Base-by-base conservation (phyloP, 2,797 vertebrate species). In the Neosilurus hyrtlii region DNA sequence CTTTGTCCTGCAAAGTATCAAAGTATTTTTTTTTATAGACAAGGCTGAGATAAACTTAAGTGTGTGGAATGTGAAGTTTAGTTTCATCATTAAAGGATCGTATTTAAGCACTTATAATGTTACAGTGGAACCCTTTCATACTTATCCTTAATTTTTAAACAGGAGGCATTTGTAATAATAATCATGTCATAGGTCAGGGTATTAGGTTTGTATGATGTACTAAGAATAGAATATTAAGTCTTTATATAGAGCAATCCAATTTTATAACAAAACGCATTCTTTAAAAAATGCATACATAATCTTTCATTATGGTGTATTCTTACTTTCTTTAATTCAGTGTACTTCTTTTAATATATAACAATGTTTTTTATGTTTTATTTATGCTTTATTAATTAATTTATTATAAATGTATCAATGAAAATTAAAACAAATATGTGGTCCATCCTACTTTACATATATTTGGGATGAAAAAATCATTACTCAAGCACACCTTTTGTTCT, bases 161-260 rank as follows among this genome's bases (percentile, higher is more conserved):
- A 67, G 51, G 22, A 54, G 71, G 52, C 52, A 63, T 79, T 68
- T 77, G 61, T 59, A 57, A 82, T 82, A 20, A 79, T 51, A 75
- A 37, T 83, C 35, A 67, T 74, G 52, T 43, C 43, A n/a, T 80
- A 49, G 84, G 24, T 56, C 51, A 72, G 63, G 68, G 49, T 22
- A 26, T 66, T 80, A 83, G 35, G 61, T 57, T 51, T 83, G 73
- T 63, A 51, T 24, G 37, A 59, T 20, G 71, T 72, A 63, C 57
- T 68, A 66, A 63, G 73, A 76, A 65, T 51, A 52, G 26, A 63
- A 79, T 81, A 73, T 74, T 56, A 74, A 26, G 52, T 43, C 56
- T 67, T 75, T 26, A 78, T 79, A 85, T 8, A 62, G 52, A 82
- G 61, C 54, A 82, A 71, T 80, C 22, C 16, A 83, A 11, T 81